Base-by-base conservation (phyloP, 2,888 invertebrate species). In the Lacanobia wlatinum region DNA sequence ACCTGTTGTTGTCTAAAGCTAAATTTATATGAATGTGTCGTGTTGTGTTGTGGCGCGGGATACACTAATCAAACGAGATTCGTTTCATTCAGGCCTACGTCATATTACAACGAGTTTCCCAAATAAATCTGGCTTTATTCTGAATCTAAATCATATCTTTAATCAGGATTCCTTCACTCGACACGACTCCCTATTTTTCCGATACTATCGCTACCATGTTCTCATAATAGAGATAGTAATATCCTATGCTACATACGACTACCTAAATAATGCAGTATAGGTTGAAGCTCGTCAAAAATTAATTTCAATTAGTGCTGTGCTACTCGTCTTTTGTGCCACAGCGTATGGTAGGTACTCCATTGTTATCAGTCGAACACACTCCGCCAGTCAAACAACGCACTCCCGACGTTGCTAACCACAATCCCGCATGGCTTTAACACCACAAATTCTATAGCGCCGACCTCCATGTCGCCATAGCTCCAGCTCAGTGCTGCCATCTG, bases 351-450 rank as follows among this genome's bases (percentile, higher is more conserved):
- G 70, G n/a, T 58, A 61, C 59, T 55, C 34, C 59, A 79, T 70
- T 79, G 76, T 75, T 80, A 80, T 80, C 80, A 69, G 55, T 53
- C 34, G 28, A n/a, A 55, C 80, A 66, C 70, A 75, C 53, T 52
- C 66, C 53, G 28, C 53, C 59, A 67, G 66, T 70, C 65, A 70
- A 64, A 79, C 70, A 53, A 56, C 61, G 56, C 23, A 69, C 63
- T 52, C 62, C 40, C 55, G 52, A 18, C 66, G 38, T 76, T 38
- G 48, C 61, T 69, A 72, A 70, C 74, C 68, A 65, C 77, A 79
- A 78, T 43, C 52, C 73, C 63, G 55, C 34, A 73, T 56, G 43
- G 53, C 66, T 58, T 72, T 63, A 50, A 63, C 75, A 65, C 52
- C 71, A 59, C 61, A 71, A 52, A 70, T 71, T 79, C 64, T 74